phyloP scores from a whole-genome alignment of 2,797 vertebrate species.

The Gallirallus australis region DNA sequence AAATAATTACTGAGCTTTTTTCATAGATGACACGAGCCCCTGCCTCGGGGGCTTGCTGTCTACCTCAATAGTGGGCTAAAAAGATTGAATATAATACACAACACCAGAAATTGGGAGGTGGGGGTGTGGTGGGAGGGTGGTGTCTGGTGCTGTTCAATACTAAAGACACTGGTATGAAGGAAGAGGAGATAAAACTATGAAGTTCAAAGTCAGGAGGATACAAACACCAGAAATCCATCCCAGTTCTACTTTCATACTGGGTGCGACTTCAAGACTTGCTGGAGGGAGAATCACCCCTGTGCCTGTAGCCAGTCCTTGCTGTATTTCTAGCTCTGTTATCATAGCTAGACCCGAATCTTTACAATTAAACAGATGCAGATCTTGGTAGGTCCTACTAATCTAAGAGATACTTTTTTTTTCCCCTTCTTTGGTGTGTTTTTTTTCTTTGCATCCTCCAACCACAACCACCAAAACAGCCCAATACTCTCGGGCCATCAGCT shows the following conservation, averaged over 20 bases:
- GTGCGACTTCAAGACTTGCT: not conserved
- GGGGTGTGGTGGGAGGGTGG: too few species aligned
- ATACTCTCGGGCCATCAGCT: not conserved
- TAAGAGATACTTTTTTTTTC: not conserved
- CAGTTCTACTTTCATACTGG: not conserved
- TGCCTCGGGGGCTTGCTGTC: not conserved
- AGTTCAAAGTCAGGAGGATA: not conserved
- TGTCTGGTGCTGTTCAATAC: not conserved
- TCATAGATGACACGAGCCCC: not conserved
- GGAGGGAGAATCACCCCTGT: not conserved
- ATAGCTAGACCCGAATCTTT: not conserved
- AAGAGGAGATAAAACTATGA: not conserved
- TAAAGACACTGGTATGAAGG: not conserved
- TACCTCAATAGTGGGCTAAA: not conserved
- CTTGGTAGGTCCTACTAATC: not conserved
- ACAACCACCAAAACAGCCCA: not conserved
- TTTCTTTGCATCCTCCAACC: not conserved
- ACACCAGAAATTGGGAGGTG: not conserved
- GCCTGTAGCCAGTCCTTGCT: not conserved
- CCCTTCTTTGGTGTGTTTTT: too few species aligned
- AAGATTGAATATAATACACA: not conserved
- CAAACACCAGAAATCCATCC: not conserved
- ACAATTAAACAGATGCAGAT: not conserved
- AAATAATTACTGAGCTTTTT: constrained; percentile 23
- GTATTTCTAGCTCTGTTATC: not conserved